These are phyloP conservation scores for Nothura maculosa DNA, from an alignment of 2,797 vertebrate genomes.

Conservation along the genomic window DNA sequence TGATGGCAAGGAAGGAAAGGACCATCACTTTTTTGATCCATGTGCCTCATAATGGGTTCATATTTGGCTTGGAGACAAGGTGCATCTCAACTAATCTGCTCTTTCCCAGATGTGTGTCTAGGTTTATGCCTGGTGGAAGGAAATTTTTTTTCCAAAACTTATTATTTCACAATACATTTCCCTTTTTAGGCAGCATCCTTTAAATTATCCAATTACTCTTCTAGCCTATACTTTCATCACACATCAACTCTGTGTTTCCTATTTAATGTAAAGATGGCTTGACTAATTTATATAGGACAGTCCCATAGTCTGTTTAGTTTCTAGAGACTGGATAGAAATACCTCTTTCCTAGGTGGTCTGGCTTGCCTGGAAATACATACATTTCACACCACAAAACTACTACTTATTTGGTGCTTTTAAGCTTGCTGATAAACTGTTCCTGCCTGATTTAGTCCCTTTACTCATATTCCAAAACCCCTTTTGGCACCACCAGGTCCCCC, in stretches of 20 bases:
- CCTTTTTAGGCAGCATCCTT: not conserved
- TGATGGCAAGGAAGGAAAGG: not conserved
- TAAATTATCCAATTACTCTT: not conserved
- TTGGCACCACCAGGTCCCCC: not conserved
- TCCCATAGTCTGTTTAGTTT: not conserved
- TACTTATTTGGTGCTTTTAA: not conserved
- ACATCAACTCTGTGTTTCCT: not conserved
- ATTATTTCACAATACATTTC: not conserved
- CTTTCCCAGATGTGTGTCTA: not conserved
- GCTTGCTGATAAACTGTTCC: not conserved
- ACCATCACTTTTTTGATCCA: not conserved
- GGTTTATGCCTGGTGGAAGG: not conserved
- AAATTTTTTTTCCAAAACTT: not conserved
- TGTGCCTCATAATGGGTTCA: not conserved
- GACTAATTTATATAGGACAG: not conserved
- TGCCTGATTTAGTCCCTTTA: not conserved
- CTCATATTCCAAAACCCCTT: not conserved
- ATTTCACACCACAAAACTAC: not conserved
- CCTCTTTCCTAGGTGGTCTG: not conserved
- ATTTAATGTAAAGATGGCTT: not conserved
- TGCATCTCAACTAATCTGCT: not conserved
- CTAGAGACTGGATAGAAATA: not conserved
- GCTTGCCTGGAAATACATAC: not conserved
- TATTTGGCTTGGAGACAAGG: not conserved
- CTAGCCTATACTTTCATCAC: not conserved